These are phyloP conservation scores for Tolmerus cingulatus DNA, from an alignment of 2,888 invertebrate genomes.

Conservation along the genomic window DNA sequence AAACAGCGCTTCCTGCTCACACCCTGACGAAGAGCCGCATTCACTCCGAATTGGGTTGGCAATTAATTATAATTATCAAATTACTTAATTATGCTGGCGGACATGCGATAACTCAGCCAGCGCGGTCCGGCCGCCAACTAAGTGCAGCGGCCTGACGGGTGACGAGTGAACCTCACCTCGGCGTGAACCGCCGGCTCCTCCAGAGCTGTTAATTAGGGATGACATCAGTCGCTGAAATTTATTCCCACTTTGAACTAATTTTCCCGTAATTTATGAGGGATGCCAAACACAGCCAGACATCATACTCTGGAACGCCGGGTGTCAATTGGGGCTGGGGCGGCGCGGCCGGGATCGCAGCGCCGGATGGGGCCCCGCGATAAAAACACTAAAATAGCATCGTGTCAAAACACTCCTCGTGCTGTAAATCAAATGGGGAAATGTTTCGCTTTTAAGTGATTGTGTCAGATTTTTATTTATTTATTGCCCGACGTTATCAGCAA, in stretches of 20 bases:
- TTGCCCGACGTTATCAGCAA: conserved; percentile 37
- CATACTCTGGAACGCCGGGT: neutral
- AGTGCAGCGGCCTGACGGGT: neutral
- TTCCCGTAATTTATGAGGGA: conserved; percentile 29
- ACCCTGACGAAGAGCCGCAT: neutral
- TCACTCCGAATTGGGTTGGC: neutral
- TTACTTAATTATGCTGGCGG: conserved; percentile 32
- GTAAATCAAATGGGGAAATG: conserved; percentile 36
- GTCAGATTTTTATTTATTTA: conserved; percentile 45
- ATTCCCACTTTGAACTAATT: conserved; percentile 38
- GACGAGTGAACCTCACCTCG: conserved; percentile 21
- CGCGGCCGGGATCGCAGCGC: neutral
- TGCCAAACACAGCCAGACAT: neutral
- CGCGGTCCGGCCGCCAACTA: neutral
- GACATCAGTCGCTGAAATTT: conserved; percentile 59
- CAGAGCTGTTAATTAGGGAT: conserved; percentile 63
- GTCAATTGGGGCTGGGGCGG: neutral
- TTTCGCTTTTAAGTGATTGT: conserved; percentile 43
- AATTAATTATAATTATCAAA: conserved; percentile 42
- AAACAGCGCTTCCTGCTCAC: neutral
- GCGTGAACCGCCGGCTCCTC: neutral
- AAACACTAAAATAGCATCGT: conserved; percentile 38
- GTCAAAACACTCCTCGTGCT: conserved; percentile 36
- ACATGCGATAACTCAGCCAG: neutral
- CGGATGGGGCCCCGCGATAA: conserved; percentile 3